Base-by-base conservation (phyloP, 1,140 invertebrate species). In the Trypoxylus dichotomus region DNA sequence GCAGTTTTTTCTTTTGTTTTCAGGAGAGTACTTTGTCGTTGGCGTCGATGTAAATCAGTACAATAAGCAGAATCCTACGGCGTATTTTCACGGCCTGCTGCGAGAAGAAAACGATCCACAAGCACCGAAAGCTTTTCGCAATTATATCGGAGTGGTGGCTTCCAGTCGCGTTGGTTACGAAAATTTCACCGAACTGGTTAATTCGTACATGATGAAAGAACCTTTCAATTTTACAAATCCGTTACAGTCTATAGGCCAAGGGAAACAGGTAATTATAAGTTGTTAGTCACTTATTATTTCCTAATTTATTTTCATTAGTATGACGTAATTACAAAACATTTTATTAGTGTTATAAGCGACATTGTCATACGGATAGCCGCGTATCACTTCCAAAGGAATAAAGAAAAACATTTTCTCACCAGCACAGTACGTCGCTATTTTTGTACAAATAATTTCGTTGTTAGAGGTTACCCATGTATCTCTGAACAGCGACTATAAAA, bases 1-100 rank as follows among this genome's bases (percentile, higher is more conserved):
- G 32, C 25, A 24, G 68, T 71, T 71, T 41, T 74, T 68, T 68
- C 60, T 27, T 29, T 25, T 54, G 13, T 76, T 79, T 81, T 76
- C 87, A 92, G 94, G 95, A 0, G 93, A 97, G 84, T 97, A 98
- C 85, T 94, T 94, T 81, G 94, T 97, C 3, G 92, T 98, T 24
- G 96, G 96, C 13, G 93, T 98, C 3, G 95, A 97, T 82, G 92
- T 95, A 1, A 94, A 96, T 83, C 93, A 95, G 80, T 97, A 96
- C 86, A 93, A 96, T 80, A 86, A 90, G 3, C 88, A 91, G 2
- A 89, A 92, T 74, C 94, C 95, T 0, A 88, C 90, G 37, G 92
- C 92, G 76, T 96, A 94, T 87, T 89, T 96, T 0, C 88, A 90
- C 8, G 94, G 93, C 1, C 88, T 95, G 0, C 87, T 95, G 42